A percentile compares a stretch with the other conserved stretches of the same genome.
Conservation (phyloP, 2,797 vertebrate genomes). For the Mormyrus hasselquistii region DNA sequence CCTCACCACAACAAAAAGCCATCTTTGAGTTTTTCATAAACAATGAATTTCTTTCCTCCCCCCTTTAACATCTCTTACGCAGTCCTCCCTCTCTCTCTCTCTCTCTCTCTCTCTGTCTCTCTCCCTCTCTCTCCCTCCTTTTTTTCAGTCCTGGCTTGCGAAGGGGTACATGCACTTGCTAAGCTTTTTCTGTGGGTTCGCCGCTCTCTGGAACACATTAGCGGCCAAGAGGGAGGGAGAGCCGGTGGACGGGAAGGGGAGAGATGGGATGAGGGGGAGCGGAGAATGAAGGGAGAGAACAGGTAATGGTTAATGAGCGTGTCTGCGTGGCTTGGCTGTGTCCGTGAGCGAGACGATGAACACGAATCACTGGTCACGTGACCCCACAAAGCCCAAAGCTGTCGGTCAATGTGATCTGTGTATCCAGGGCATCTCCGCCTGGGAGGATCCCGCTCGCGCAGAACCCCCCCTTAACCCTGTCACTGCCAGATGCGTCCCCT, state of each 20-base stretch:
- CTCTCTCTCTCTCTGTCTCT: constrained; percentile 31
- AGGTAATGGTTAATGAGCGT: not conserved
- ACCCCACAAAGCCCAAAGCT: not conserved
- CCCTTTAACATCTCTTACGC: constrained; percentile 33
- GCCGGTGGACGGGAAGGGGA: constrained; percentile 27
- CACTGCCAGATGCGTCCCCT: constrained; percentile 28
- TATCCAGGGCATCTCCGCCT: not conserved
- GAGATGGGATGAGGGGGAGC: constrained; percentile 32
- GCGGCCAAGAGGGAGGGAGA: constrained; percentile 44
- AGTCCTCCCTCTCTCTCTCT: constrained; percentile 23
- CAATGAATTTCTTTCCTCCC: constrained; percentile 60
- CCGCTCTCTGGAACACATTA: constrained; percentile 62
- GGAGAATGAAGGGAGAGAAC: constrained; percentile 8
- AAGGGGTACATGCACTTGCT: constrained; percentile 65
- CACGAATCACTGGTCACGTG: not conserved
- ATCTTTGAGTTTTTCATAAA: constrained; percentile 66
- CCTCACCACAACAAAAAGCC: constrained; percentile 76
- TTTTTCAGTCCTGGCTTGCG: constrained; percentile 40
- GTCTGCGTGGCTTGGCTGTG: not conserved
- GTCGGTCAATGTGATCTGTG: not conserved
- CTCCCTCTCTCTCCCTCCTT: constrained; percentile 32
- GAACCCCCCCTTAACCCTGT: constrained; percentile 1
- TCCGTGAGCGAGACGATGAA: not conserved
- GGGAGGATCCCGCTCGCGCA: not conserved
- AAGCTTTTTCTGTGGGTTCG: constrained; percentile 62